Base-by-base conservation (phyloP, 2,888 invertebrate genomes). In the Scaptomyza reducta region DNA sequence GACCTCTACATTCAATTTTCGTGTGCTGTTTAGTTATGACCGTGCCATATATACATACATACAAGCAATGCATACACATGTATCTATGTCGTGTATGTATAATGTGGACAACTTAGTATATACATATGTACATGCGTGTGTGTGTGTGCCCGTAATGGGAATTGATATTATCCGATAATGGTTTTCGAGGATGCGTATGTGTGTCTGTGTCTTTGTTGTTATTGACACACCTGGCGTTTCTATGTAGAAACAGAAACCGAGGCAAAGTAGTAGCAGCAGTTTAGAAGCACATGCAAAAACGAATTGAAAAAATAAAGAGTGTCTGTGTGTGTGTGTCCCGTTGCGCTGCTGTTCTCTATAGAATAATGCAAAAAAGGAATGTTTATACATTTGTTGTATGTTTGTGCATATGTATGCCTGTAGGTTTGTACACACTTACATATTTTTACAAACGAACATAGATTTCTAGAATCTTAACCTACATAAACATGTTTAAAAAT, bases 161-260 rank as follows among this genome's bases (percentile, higher is more conserved):
- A 74, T 74, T 70, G 55, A 65, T 73, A 69, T 65, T 61, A 69
- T 57, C 53, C 55, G 70, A 58, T 70, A 70, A 75, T 70, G 65
- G 53, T 35, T 56, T 55, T 27, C 31, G 68, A 60, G 56, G 62
- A 71, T 73, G 71, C 62, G 62, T 35, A 14, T n/a, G 53, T 45
- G 53, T 60, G 25, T 45, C 29, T 60, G 55, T 53, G 18, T 45
- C 35, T 60, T 50, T 53, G 31, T 31, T 31, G 47, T 41, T 63
- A 63, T 29, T 55, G 41, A 72, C 69, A 56, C 72, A 72, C 74
- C 72, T 72, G 71, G 74, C 41, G 50, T 46, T 47, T 53, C 18
- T 42, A 27, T 33, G 33, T 47, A 10, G 35, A n/a, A 53, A 53
- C 25, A 27, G 13, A 40, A 40, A 38, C 38, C 33, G 51, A 33